phyloP scores from a whole-genome alignment of 2,113 vertebrate genomes.

The Aspiorhynchus laticeps region DNA sequence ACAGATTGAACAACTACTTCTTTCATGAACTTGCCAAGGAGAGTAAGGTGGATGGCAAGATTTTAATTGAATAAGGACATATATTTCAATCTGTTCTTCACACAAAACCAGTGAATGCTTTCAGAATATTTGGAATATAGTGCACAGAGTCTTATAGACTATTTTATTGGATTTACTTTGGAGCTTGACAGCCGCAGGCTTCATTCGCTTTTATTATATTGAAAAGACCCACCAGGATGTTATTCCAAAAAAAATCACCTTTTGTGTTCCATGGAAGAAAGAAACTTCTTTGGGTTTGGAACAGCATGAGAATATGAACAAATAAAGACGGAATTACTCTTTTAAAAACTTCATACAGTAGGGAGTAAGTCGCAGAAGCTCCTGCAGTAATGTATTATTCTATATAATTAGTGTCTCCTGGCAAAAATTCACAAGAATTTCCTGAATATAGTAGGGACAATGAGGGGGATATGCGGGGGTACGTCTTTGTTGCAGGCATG shows the following conservation, averaged over 20 bases:
- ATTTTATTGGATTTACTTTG: slow-evolving; percentile 8
- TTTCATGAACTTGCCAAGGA: background rate
- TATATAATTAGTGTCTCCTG: background rate
- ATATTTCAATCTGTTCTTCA: background rate
- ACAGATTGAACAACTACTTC: background rate
- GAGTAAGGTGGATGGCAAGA: background rate
- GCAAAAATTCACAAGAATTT: background rate
- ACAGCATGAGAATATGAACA: background rate
- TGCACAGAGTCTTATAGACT: background rate
- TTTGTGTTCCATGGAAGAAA: slow-evolving; percentile 16
- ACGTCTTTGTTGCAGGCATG: slow-evolving; percentile 22
- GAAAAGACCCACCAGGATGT: background rate
- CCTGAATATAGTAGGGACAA: background rate
- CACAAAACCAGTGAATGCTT: background rate
- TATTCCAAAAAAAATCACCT: background rate
- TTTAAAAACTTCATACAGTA: background rate
- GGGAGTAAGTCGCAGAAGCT: background rate
- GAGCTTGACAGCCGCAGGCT: background rate
- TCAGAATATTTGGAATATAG: background rate
- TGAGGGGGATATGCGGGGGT: background rate
- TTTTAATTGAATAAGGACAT: background rate
- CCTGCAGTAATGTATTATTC: slow-evolving; percentile 22
- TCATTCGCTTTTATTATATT: background rate
- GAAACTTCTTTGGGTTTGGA: background rate
- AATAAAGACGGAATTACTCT: background rate